Percentiles rank a stretch among this genome's conserved stretches.
Evolutionary conservation across 2,888 invertebrate species (phyloP).

Genomic region (Eudemis profundana): DNA sequence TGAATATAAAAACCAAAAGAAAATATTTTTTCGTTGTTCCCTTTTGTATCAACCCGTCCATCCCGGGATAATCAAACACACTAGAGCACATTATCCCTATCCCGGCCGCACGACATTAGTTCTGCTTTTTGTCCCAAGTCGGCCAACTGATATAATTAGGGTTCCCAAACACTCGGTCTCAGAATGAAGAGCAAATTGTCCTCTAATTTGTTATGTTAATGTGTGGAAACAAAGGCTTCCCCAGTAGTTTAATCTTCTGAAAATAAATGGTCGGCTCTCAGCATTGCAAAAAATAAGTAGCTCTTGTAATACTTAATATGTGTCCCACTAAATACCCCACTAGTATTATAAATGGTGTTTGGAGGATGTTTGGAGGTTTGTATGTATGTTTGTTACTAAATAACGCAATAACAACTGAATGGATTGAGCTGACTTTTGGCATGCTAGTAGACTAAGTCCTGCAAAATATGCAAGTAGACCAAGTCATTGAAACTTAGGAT

Average conservation of each 20-base stretch:
- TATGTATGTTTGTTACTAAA: too few relatives aligned
- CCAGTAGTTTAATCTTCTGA: neutral
- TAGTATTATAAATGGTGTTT: too few relatives aligned
- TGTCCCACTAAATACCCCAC: too few relatives aligned
- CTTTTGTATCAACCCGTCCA: neutral
- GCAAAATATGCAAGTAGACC: too few relatives aligned
- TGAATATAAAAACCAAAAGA: too few relatives aligned
- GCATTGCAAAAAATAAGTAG: too few relatives aligned
- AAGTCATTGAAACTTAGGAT: too few relatives aligned
- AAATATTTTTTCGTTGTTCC: neutral
- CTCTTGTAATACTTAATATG: too few relatives aligned
- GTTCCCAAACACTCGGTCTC: constrained; percentile 9
- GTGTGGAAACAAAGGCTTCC: neutral
- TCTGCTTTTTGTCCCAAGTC: constrained; percentile 25
- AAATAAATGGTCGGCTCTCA: neutral
- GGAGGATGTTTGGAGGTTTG: too few relatives aligned
- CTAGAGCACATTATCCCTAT: constrained; percentile 7
- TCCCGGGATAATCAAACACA: constrained; percentile 14
- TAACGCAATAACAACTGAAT: too few relatives aligned
- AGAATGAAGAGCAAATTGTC: constrained; percentile 22
- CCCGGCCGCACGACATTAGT: constrained; percentile 17
- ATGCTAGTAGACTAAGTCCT: too few relatives aligned
- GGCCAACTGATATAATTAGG: constrained; percentile 33
- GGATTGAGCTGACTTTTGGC: too few relatives aligned
- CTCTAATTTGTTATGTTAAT: constrained; percentile 16